Base-by-base conservation (phyloP, 2,888 invertebrate species). In the Axea sp. region DNA sequence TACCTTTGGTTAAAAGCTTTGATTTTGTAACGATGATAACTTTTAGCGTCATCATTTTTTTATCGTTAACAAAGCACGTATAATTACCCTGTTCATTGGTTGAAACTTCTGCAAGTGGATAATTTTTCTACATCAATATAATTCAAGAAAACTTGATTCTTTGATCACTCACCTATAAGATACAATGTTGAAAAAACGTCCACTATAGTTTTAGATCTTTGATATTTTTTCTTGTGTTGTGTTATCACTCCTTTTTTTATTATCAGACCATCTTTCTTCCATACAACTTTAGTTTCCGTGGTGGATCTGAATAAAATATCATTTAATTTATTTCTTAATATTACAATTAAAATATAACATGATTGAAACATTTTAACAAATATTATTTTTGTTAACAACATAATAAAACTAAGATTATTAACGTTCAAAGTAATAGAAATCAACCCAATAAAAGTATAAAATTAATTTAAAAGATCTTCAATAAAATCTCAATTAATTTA, bases 51-150 rank as follows among this genome's bases (percentile, higher is more conserved):
- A 91, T 88, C 87, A 91, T 89, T 75, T 87, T 88, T 28, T 88
- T 89, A 62, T 91, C 91, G 84, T 93, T 90, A 3, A 92, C 91
- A 64, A 89, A 88, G 83, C 95, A 95, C 0, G 90, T 90, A 83
- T 94, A 95, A 80, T 90, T 90, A 6, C 94, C 94, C 69, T 91
- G 90, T 83, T 94, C 93, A 0, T 89, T 87, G 74, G 89, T 88
- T 7, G 90, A 90, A 0, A 93, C 91, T 64, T 91, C 90, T 79
- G 30, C 2, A 19, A 19, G 4, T 19, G 19, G 2, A 19, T 4
- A 19, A 19, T 2, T 19, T 3, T 19, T 19, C 4, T 19, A 3
- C 19, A n/a, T n/a, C n/a, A n/a, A n/a, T n/a, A n/a, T n/a, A n/a
- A n/a, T n/a, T n/a, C n/a, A n/a, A n/a, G n/a, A n/a, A n/a, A n/a